A percentile compares a stretch with the other conserved stretches of the same genome.
Evolutionary conservation across 2,797 vertebrate genomes (phyloP).

Genomic region (Agapornis canus): DNA sequence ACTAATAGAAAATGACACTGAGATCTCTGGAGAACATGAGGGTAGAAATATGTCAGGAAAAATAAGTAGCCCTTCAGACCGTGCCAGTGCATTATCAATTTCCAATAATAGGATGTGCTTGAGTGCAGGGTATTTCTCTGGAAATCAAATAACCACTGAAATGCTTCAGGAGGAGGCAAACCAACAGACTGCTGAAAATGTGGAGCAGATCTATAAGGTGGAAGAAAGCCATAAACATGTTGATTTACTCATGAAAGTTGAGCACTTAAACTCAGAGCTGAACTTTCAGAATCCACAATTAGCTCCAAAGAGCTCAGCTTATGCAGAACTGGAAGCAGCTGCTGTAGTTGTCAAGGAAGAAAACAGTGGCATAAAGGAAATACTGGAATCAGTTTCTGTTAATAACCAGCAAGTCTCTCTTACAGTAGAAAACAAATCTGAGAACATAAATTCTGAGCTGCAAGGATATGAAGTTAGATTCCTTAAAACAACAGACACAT

Average conservation of each 20-base stretch:
- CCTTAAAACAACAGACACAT: conserved; percentile 68
- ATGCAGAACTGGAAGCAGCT: conserved; percentile 72
- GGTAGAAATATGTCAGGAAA: background rate
- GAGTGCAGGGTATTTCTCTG: background rate
- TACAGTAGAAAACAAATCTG: conserved; percentile 73
- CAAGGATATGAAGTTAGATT: conserved; percentile 71
- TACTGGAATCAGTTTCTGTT: conserved; percentile 51
- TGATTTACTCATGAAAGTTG: conserved; percentile 59
- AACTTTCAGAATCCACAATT: conserved; percentile 74
- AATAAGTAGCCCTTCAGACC: background rate
- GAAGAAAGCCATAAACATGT: conserved; percentile 46
- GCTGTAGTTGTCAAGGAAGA: conserved; percentile 73
- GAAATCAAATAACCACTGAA: conserved; percentile 28
- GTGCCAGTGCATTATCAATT: background rate
- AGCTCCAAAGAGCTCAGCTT: conserved; percentile 71
- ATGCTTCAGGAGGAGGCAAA: conserved; percentile 33
- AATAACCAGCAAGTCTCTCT: conserved; percentile 67
- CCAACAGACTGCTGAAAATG: conserved; percentile 45
- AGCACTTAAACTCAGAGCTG: conserved; percentile 72
- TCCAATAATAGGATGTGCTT: background rate
- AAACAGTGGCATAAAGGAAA: conserved; percentile 56
- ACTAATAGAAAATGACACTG: background rate
- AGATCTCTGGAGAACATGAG: background rate
- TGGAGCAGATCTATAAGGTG: conserved; percentile 17
- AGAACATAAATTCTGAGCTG: conserved; percentile 70